A percentile compares a stretch with the other conserved stretches of the same genome.
Conservation (phyloP, 2,888 invertebrate genomes). For the Drosophila fulvimacula region DNA sequence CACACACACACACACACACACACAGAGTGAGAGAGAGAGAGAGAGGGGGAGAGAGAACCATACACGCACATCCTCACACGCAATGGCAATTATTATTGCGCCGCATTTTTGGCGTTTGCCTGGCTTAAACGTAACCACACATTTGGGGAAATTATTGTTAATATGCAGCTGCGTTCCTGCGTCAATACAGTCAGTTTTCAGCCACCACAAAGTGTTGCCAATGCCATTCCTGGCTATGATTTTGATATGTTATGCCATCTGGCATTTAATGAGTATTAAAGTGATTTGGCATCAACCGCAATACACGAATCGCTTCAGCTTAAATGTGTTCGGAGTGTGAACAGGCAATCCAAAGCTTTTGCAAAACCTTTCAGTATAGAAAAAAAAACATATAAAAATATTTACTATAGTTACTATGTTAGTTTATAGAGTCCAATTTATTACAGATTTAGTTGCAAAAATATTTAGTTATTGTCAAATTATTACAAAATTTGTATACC, state of each 20-base stretch:
- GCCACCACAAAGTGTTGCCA: constrained; percentile 29
- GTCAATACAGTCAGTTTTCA: constrained; percentile 31
- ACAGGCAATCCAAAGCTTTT: neutral
- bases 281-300: constrained; percentile 14
- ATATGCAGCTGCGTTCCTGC: constrained; percentile 74
- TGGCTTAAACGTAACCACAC: constrained; percentile 76
- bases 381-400: too few relatives aligned
- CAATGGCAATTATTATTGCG: constrained; percentile 55
- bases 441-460: too few relatives aligned
- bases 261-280: constrained; percentile 28
- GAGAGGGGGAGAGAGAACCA: too few relatives aligned
- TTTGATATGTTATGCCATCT: constrained; percentile 21
- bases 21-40: neutral
- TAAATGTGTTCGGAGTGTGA: neutral
- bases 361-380: too few relatives aligned
- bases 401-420: too few relatives aligned
- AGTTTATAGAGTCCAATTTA: too few relatives aligned
- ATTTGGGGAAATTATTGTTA: constrained; percentile 79
- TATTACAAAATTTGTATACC: too few relatives aligned
- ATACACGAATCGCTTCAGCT: neutral
- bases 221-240: constrained; percentile 12
- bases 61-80: constrained; percentile 4
- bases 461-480: too few relatives aligned
- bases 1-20: constrained; percentile 8
- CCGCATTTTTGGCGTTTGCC: constrained; percentile 69